These are phyloP conservation scores for Eubasilissa splendida DNA, from an alignment of 2,888 invertebrate species.

Conservation along the genomic window DNA sequence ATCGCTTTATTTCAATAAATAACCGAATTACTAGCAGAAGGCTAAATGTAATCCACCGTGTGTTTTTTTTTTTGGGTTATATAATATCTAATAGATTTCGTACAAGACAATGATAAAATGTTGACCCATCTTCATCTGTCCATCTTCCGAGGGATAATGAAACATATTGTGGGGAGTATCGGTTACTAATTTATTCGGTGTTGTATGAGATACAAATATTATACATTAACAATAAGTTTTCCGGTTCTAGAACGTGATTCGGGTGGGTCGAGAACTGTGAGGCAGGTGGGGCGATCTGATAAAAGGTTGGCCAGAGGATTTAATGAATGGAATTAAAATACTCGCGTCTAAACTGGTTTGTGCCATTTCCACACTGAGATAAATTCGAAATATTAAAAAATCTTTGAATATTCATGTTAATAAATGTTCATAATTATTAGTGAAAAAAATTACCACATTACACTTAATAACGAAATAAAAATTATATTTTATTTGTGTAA, in stretches of 20 bases:
- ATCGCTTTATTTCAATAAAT: too few species aligned
- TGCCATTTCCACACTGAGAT: background rate
- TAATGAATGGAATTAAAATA: constrained; percentile 14
- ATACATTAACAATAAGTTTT: background rate
- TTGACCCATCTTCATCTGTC: constrained; percentile 4
- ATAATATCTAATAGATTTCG: too few species aligned
- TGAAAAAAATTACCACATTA: too few species aligned
- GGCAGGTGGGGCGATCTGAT: constrained; percentile 40
- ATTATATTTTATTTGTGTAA: too few species aligned
- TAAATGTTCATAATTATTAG: too few species aligned
- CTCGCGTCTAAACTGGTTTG: background rate
- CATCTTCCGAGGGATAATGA: background rate
- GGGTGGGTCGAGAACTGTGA: background rate
- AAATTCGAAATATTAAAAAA: too few species aligned
- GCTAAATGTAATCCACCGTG: too few species aligned
- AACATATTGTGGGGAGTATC: constrained; percentile 19
- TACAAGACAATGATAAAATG: background rate
- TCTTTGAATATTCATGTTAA: too few species aligned
- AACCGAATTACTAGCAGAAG: too few species aligned
- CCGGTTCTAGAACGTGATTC: background rate
- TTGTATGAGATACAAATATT: background rate
- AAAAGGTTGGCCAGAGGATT: constrained; percentile 6
- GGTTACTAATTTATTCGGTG: constrained; percentile 32
- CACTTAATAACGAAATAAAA: too few species aligned
- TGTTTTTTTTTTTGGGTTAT: too few species aligned